Base-by-base conservation (phyloP, 2,797 vertebrate genomes). In the Bryconaethiops microstoma region DNA sequence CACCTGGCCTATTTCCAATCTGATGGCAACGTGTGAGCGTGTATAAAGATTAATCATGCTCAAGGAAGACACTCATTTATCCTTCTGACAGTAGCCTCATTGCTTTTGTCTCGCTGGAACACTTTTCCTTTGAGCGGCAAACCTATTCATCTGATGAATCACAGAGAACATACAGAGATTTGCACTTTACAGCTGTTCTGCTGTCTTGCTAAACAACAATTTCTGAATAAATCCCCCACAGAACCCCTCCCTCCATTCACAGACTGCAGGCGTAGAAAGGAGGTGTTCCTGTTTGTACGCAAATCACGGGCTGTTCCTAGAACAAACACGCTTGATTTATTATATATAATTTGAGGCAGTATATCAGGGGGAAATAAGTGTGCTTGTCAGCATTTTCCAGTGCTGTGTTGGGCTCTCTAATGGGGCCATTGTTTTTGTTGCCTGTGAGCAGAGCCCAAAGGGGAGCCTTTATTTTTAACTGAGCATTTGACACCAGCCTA, bases 391-490 rank as follows among this genome's bases (percentile, higher is more conserved):
- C 81, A 74, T 79, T 85, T 57, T 80, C 67, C 71, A 74, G 54
- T 6, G 23, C 40, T 42, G 42, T 60, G 59, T 48, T 74, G 29
- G 60, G 59, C 74, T 78, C 42, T 57, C 77, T 86, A 85, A 87
- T 83, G 79, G 63, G 62, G 68, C 79, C 54, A 82, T 78, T 88
- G 74, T 82, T 83, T 77, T 79, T 78, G 77, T 76, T 86, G 78
- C 50, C 81, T 78, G 42, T 78, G 75, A 83, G 67, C 67, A 55
- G 55, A 59, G 72, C 74, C 81, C 77, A 67, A 80, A 67, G 67
- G 74, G 81, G 73, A 67, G 48, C 50, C 39, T 83, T 85, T 82
- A 60, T 76, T 83, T 84, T 65, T 73, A 77, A 50, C 72, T 14
- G 25, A 76, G 79, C 57, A 42, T 74, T 81, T 84, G 71, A 81